These are phyloP conservation scores for Ectemnius lituratus DNA, from an alignment of 2,888 invertebrate species.

Conservation along the genomic window DNA sequence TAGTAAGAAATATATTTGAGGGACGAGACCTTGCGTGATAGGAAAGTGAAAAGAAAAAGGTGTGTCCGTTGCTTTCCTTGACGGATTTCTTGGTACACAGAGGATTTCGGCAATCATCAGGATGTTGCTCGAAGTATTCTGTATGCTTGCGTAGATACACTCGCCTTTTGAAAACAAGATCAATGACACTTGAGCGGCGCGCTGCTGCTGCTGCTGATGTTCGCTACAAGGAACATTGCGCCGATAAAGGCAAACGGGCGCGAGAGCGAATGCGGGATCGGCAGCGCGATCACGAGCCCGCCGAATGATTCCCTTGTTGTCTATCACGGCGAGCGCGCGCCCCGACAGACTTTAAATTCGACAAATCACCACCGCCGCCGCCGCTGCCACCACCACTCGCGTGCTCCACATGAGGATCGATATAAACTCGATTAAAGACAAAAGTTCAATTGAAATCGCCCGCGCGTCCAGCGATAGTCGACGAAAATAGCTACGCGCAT, in stretches of 20 bases:
- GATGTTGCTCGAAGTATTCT: not conserved
- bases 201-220: no score
- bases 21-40: no score
- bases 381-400: constrained; percentile 12
- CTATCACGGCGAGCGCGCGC: constrained; percentile 27
- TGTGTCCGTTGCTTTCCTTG: not conserved
- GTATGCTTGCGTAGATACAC: constrained; percentile 8
- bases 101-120: constrained; percentile 25
- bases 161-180: constrained; percentile 45
- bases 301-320: constrained; percentile 54
- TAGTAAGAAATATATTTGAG: no score
- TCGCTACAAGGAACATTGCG: no score
- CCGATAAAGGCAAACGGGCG: constrained; percentile 25
- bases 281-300: constrained; percentile 61
- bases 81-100: not conserved
- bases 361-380: constrained; percentile 27
- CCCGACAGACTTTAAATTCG: constrained; percentile 41
- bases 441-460: constrained; percentile 30
- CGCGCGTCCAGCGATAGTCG: not conserved
- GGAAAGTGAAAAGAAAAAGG: no score
- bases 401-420: constrained; percentile 30
- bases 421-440: constrained; percentile 34
- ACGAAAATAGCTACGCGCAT: not conserved
- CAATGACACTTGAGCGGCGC: constrained; percentile 49
- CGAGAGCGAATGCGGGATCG: constrained; percentile 9